Evolutionary conservation across 1,140 invertebrate species (phyloP).

Genomic region (Oryctes rhinoceros): DNA sequence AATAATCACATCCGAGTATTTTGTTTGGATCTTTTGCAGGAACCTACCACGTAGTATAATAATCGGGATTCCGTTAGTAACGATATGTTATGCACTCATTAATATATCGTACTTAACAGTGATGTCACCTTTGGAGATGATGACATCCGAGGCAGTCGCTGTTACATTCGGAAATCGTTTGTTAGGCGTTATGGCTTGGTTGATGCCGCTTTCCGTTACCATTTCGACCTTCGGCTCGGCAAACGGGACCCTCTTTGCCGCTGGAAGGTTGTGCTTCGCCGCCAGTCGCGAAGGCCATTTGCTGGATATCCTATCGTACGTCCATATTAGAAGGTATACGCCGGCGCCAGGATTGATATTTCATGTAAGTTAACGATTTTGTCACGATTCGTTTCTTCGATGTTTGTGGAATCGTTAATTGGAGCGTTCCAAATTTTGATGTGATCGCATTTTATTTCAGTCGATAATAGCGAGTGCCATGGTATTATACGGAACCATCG

Average conservation of each 20-base stretch:
- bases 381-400: background rate
- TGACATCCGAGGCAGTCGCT: conserved; percentile 95
- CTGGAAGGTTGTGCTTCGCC: conserved; percentile 91
- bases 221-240: conserved; percentile 97
- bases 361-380: conserved; percentile 73
- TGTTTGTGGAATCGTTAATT: too few relatives aligned
- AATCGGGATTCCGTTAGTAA: conserved; percentile 95
- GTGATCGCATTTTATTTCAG: conserved; percentile 60
- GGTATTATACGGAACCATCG: conserved; percentile 89
- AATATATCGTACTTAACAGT: conserved; percentile 97
- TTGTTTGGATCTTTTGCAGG: conserved; percentile 61
- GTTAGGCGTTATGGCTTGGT: conserved; percentile 86
- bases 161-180: conserved; percentile 90
- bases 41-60: conserved; percentile 96
- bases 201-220: conserved; percentile 94
- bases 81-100: conserved; percentile 93
- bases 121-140: conserved; percentile 93
- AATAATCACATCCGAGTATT: conserved; percentile 33
- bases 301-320: conserved; percentile 91
- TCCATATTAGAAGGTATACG: conserved; percentile 89
- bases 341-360: conserved; percentile 96
- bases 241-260: conserved; percentile 94
- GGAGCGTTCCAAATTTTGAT: too few relatives aligned
- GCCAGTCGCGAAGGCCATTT: conserved; percentile 94
- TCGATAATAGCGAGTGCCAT: conserved; percentile 80